These are phyloP conservation scores for Esperia sulphurella DNA, from an alignment of 2,888 invertebrate species.

Conservation along the genomic window DNA sequence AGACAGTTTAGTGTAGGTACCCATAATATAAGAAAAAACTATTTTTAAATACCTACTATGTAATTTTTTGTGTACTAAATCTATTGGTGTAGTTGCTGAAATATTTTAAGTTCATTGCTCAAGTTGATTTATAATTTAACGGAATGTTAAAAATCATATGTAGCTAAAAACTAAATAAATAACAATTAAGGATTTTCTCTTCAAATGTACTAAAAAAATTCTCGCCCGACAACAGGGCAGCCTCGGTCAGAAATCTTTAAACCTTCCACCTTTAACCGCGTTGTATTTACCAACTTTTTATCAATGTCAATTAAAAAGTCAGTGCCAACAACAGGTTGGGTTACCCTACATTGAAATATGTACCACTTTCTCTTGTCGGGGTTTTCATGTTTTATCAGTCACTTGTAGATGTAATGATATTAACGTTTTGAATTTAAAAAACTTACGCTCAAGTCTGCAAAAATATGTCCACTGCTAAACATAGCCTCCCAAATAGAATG, in stretches of 20 bases:
- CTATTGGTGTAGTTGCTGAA: too few relatives aligned
- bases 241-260: neutral
- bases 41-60: too few relatives aligned
- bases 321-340: conserved; percentile 35
- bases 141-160: too few relatives aligned
- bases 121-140: too few relatives aligned
- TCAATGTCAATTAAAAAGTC: conserved; percentile 56
- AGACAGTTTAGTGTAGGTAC: too few relatives aligned
- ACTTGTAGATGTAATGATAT: neutral
- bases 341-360: conserved; percentile 27
- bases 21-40: too few relatives aligned
- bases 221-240: neutral
- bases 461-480: too few relatives aligned
- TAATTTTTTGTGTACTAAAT: too few relatives aligned
- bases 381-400: neutral
- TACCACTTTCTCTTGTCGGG: conserved; percentile 40
- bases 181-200: neutral
- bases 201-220: conserved; percentile 3
- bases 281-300: conserved; percentile 30
- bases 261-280: conserved; percentile 33
- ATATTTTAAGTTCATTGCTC: too few relatives aligned
- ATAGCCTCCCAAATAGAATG: too few relatives aligned
- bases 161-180: neutral
- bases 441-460: too few relatives aligned
- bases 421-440: neutral